Evolutionary conservation across 2,888 invertebrate species (phyloP).

Genomic region (Fissipunctia ypsillon): DNA sequence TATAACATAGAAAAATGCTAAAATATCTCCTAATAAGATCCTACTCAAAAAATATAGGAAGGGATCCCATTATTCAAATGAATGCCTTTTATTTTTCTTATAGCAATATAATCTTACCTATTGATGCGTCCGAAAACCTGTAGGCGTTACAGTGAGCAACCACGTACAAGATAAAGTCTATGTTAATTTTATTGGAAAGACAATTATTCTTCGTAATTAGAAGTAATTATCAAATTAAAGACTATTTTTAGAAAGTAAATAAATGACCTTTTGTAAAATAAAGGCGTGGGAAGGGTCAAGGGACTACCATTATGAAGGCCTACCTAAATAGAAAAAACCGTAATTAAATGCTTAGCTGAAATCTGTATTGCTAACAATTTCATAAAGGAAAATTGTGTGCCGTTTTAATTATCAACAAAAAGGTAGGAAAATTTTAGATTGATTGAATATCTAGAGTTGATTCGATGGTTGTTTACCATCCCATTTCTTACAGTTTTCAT

Average conservation of each 20-base stretch:
- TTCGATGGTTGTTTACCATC: background rate
- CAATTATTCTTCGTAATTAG: constrained; percentile 10
- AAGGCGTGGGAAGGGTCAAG: background rate
- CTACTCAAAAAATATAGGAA: constrained; percentile 55
- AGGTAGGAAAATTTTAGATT: background rate
- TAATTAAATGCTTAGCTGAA: background rate
- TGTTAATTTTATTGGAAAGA: constrained; percentile 17
- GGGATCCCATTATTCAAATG: constrained; percentile 65
- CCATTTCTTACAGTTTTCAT: background rate
- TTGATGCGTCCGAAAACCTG: constrained; percentile 37
- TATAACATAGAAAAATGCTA: constrained; percentile 53
- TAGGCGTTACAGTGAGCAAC: constrained; percentile 41
- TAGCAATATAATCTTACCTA: constrained; percentile 60
- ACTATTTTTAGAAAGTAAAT: constrained; percentile 5
- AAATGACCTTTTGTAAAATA: constrained; percentile 5
- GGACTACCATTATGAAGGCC: background rate
- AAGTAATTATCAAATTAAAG: constrained; percentile 21
- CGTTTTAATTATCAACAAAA: background rate
- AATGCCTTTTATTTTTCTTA: constrained; percentile 66
- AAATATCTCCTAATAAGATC: constrained; percentile 60
- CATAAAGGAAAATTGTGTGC: background rate
- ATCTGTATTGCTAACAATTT: background rate
- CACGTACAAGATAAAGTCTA: constrained; percentile 32
- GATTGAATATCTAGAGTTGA: background rate
- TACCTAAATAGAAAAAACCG: background rate